Base-by-base conservation (phyloP, 2,888 invertebrate genomes). In the Amblyteles armatorius region DNA sequence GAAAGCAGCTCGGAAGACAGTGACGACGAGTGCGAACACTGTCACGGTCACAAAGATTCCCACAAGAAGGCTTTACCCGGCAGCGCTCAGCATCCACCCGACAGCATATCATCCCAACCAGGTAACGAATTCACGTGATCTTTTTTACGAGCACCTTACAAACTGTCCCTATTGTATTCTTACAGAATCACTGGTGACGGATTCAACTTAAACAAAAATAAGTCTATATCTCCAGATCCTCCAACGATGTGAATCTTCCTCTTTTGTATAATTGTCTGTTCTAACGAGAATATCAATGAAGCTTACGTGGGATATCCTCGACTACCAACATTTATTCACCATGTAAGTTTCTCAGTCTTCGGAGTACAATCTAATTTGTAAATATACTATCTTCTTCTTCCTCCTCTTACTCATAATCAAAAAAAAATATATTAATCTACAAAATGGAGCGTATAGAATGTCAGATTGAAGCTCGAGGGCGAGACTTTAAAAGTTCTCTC, bases 1-100 rank as follows among this genome's bases (percentile, higher is more conserved):
- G 99, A 99, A 93, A 98, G 98, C 60, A 98, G 98, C 87, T 97
- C 97, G 0, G 97, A 97, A 80, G 96, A 96, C 60, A 96, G 96
- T 81, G 96, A 97, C 73, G 97, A 97, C 89, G 98, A 98, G 92
- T 98, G 98, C 92, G 98, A 98, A 89, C 96, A 98, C 93, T 98
- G 98, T 93, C 96, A 96, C 93, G 98, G 98, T 0, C 97, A 97
- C 93, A 93, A 93, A 86, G 93, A 93, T 82, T 84, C 88, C 60
- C 94, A 94, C 73, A 93, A 93, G 81, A 94, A 92, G 83, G 87
- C 87, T 33, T 44, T 87, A 77, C 90, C 91, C 16, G 88, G 86
- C 69, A 89, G 88, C 68, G 84, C 84, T 9, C 89, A 90, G 82
- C 88, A 91, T 85, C 87, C 91, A 74, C 88, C 90, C 60, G 91